Percentiles rank a stretch among this genome's conserved stretches.
Conservation (phyloP, 37 sponge, comb jelly and placozoan genomes). For the Ephydatia muelleri region DNA sequence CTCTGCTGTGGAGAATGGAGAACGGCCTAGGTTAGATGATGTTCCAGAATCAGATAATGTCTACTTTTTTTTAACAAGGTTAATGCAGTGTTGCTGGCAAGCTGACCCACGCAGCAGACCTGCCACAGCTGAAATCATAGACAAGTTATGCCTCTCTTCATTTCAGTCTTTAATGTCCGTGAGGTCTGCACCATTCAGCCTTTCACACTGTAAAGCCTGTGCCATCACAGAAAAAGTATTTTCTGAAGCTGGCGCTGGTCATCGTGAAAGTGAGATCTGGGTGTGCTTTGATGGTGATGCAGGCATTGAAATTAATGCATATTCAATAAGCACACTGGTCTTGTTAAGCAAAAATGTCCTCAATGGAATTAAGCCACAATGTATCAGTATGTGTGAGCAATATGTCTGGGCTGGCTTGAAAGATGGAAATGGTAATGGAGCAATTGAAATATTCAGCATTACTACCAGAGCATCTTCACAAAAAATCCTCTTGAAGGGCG, state of each 20-base stretch:
- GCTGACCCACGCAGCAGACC: constrained; percentile 67
- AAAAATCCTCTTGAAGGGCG: constrained; percentile 68
- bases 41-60: constrained; percentile 46
- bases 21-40: constrained; percentile 85
- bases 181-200: constrained; percentile 30
- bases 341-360: constrained; percentile 42
- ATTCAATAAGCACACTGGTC: constrained; percentile 58
- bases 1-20: constrained; percentile 49
- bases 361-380: constrained; percentile 63
- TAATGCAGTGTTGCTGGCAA: constrained; percentile 85
- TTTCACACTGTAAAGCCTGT: constrained; percentile 50
- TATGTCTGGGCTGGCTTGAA: constrained; percentile 75
- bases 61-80: constrained; percentile 57
- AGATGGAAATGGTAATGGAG: constrained; percentile 67
- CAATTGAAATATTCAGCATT: constrained; percentile 68
- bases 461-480: constrained; percentile 45
- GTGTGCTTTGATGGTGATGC: constrained; percentile 58
- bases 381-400: constrained; percentile 55
- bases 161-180: constrained; percentile 68
- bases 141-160: constrained; percentile 10
- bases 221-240: constrained; percentile 40
- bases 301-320: constrained; percentile 66
- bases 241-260: constrained; percentile 7
- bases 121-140: constrained; percentile 28
- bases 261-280: constrained; percentile 55